Evolutionary conservation across 1,140 invertebrate species (phyloP).

Genomic region (Zaprionus lachaisei): DNA sequence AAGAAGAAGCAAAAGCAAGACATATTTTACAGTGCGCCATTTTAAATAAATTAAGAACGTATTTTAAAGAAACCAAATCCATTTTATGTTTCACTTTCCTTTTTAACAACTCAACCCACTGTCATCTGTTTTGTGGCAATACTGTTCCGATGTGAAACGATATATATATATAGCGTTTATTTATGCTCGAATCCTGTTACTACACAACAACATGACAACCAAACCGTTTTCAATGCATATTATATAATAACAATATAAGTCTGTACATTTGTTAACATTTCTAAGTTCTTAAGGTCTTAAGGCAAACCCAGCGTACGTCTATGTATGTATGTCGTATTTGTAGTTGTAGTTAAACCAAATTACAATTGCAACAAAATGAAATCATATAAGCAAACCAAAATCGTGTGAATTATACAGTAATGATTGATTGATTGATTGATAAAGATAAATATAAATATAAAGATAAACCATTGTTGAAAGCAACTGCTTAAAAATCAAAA

Average conservation of each 20-base stretch:
- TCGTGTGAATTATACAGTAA: constrained; percentile 58
- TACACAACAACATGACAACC: constrained; percentile 36
- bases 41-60: constrained; percentile 61
- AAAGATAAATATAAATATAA: constrained; percentile 20
- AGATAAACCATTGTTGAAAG: constrained; percentile 73
- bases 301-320: constrained; percentile 45
- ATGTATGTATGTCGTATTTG: constrained; percentile 35
- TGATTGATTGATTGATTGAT: constrained; percentile 50
- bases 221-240: constrained; percentile 38
- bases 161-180: constrained; percentile 9
- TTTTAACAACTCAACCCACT: constrained; percentile 1
- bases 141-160: constrained; percentile 1
- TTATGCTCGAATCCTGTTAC: constrained; percentile 50
- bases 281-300: constrained; percentile 49
- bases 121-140: constrained; percentile 24
- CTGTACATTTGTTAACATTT: constrained; percentile 78
- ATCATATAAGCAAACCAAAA: constrained; percentile 43
- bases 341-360: constrained; percentile 69
- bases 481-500: constrained; percentile 76
- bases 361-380: constrained; percentile 38
- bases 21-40: constrained; percentile 65
- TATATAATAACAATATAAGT: constrained; percentile 68
- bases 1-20: constrained; percentile 65
- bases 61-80: constrained; percentile 24
- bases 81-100: constrained; percentile 1